phyloP scores from a whole-genome alignment of 2,888 invertebrate species.

The Drosophila glabriapex region DNA sequence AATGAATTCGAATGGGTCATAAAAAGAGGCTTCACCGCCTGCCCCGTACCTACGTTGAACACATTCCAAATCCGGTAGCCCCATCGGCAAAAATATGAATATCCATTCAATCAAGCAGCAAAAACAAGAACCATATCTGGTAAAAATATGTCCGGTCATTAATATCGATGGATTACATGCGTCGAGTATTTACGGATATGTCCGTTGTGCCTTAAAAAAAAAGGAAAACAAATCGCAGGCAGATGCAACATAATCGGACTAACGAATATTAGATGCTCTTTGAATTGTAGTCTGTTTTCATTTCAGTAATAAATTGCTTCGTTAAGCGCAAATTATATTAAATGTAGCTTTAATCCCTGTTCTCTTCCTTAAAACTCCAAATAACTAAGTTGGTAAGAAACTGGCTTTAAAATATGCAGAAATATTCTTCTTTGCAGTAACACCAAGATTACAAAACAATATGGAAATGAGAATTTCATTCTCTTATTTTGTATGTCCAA shows the following conservation, averaged over 20 bases:
- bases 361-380: background rate
- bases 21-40: slow-evolving; percentile 34
- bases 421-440: background rate
- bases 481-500: background rate
- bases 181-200: slow-evolving; percentile 69
- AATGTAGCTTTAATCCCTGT: background rate
- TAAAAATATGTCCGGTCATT: slow-evolving; percentile 75
- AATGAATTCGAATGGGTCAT: slow-evolving; percentile 47
- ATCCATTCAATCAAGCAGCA: slow-evolving; percentile 76
- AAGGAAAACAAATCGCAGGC: background rate
- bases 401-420: background rate
- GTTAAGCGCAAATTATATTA: background rate
- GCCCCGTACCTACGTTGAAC: background rate
- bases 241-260: background rate
- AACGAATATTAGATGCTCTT: slow-evolving; percentile 3
- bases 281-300: background rate
- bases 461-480: background rate
- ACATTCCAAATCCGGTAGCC: slow-evolving; percentile 39
- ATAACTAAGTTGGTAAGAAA: background rate
- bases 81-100: slow-evolving; percentile 69
- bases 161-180: slow-evolving; percentile 79
- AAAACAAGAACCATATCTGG: slow-evolving; percentile 36
- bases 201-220: slow-evolving; percentile 28
- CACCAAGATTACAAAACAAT: background rate
- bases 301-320: background rate